Evolutionary conservation across 2,888 invertebrate genomes (phyloP).

Genomic region (Alviniconcha strummeri): DNA sequence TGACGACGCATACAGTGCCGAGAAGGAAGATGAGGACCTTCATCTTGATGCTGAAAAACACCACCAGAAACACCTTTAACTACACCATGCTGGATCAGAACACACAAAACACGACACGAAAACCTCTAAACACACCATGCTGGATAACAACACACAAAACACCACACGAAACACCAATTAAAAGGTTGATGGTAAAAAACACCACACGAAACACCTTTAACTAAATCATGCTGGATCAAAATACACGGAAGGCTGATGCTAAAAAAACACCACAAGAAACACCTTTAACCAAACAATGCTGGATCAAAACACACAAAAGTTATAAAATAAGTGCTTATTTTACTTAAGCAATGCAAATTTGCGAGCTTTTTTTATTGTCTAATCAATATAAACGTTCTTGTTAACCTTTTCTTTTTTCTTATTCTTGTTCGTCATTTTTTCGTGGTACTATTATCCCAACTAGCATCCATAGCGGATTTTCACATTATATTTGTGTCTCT

Average conservation of each 20-base stretch:
- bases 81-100: neutral
- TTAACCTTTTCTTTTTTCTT: neutral
- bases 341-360: neutral
- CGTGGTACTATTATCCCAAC: too few species aligned
- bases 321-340: neutral
- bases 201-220: neutral
- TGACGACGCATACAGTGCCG: neutral
- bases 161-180: neutral
- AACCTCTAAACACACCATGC: neutral
- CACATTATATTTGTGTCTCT: neutral
- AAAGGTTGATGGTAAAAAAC: neutral
- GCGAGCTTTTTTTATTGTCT: neutral
- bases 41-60: constrained; percentile 20
- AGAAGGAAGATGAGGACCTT: constrained; percentile 17
- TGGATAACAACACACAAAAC: neutral
- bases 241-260: too few species aligned
- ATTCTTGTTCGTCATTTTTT: neutral
- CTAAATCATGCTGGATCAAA: neutral
- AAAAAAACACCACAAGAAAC: too few species aligned
- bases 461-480: too few species aligned
- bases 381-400: neutral
- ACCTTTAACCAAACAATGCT: too few species aligned
- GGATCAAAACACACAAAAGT: too few species aligned
- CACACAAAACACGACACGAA: neutral
- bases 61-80: neutral